phyloP scores from a whole-genome alignment of 2,113 vertebrate genomes.

The Upupa epops region DNA sequence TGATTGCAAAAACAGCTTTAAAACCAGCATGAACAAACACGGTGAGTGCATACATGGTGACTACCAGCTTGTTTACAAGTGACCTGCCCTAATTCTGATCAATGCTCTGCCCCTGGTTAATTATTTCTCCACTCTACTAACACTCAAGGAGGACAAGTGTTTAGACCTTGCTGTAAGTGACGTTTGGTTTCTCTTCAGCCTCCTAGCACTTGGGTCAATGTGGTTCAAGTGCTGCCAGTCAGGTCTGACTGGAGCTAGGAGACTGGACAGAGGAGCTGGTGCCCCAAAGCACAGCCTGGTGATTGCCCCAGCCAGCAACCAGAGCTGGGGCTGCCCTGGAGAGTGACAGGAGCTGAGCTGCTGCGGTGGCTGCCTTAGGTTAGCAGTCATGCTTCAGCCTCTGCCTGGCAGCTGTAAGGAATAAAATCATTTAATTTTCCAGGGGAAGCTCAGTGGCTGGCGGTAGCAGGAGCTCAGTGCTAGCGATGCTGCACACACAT shows the following conservation, averaged over 20 bases:
- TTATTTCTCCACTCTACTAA: not conserved
- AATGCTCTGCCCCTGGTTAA: not conserved
- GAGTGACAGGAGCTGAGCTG: rapidly evolving
- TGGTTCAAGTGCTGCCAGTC: not conserved
- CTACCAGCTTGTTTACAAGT: not conserved
- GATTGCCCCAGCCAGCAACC: not conserved
- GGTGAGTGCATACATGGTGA: not conserved
- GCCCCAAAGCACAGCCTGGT: not conserved
- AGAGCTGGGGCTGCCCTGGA: not conserved
- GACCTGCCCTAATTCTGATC: not conserved
- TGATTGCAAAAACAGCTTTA: not conserved
- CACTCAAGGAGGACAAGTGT: not conserved
- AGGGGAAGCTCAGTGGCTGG: not conserved
- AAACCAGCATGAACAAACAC: not conserved
- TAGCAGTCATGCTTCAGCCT: not conserved
- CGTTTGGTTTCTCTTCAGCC: not conserved
- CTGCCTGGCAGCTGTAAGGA: not conserved
- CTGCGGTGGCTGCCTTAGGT: not conserved
- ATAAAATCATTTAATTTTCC: not conserved
- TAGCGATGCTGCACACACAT: not conserved
- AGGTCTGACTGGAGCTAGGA: not conserved
- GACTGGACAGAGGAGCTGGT: not conserved
- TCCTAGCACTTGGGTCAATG: not conserved
- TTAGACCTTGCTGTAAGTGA: slow-evolving; percentile 4
- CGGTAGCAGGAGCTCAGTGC: not conserved